Base-by-base conservation (phyloP, 2,888 invertebrate genomes). In the Cancer borealis region DNA sequence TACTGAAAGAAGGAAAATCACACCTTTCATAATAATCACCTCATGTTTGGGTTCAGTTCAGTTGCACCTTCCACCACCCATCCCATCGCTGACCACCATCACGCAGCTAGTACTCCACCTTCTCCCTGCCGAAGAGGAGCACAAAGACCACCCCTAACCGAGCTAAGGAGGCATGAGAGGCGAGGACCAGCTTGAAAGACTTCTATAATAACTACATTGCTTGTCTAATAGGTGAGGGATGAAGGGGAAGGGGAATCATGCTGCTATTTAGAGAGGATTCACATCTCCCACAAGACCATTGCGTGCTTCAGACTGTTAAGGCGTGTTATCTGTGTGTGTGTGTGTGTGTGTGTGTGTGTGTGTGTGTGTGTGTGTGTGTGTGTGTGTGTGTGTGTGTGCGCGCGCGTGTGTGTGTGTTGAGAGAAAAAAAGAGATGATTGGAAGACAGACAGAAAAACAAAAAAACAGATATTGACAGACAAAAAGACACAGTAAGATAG, bases 401-500 rank as follows among this genome's bases (percentile, higher is more conserved):
- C 2, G 39, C 2, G 39, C 2, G 39, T 39, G 39, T 39, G 2
- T 39, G 39, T 49, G 49, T 49, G 49, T 49, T 49, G 54, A 54
- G 54, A 54, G 12, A 54, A 12, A 26, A 60, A 91, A 66, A 26
- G 39, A 91, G 91, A n/a, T 26, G 47, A 91, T 26, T 26, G 91
- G 60, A 30, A 60, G 60, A 91, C 45, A 91, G 54, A 91, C 17
- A 30, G 91, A 45, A 26, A 45, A n/a, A 91, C 45, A 47, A 45
- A 91, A 46, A 39, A 46, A 17, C 47, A 30, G 39, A 17, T 21
- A 14, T 45, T 45, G 30, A 92, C n/a, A 92, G 45, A 45, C 2
- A 45, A 45, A 79, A n/a, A 49, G 14, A n/a, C 8, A 91, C 60
- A 10, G 49, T 73, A 26, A 17, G 45, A 49, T 73, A 73, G 92